Evolutionary conservation across 2,888 invertebrate species (phyloP).

Genomic region (Eilema caniola): DNA sequence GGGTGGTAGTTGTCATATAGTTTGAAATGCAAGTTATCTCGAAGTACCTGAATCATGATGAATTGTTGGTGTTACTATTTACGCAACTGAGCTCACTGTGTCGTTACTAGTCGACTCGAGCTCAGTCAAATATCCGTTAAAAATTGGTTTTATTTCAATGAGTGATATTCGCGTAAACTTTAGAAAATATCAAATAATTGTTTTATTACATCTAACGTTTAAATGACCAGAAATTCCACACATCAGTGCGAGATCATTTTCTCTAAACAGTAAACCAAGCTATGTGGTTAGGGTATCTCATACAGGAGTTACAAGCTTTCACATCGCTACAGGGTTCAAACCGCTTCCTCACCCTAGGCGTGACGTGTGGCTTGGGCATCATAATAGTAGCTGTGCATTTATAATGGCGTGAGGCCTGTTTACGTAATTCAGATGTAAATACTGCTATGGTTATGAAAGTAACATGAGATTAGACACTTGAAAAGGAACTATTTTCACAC

Average conservation of each 20-base stretch:
- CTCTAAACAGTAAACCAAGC: neutral
- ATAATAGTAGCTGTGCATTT: slow-evolving; percentile 13
- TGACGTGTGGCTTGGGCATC: slow-evolving; percentile 9
- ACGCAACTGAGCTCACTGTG: no score
- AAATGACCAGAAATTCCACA: neutral
- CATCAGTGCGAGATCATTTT: neutral
- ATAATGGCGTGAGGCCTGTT: neutral
- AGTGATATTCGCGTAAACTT: no score
- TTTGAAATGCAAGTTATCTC: no score
- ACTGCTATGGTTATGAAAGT: neutral
- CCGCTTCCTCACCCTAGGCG: slow-evolving; percentile 34
- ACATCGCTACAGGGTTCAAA: slow-evolving; percentile 1
- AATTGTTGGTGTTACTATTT: no score
- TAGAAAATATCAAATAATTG: no score
- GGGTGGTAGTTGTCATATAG: no score
- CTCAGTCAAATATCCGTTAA: no score
- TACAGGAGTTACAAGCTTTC: slow-evolving; percentile 7
- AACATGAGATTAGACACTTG: neutral
- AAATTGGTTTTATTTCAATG: no score
- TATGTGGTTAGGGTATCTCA: neutral
- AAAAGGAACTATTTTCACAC: neutral
- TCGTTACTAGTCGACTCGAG: no score
- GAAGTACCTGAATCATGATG: no score
- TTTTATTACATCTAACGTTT: neutral
- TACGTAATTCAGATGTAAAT: neutral